phyloP scores from a whole-genome alignment of 2,797 vertebrate species.

The Nothura maculosa region DNA sequence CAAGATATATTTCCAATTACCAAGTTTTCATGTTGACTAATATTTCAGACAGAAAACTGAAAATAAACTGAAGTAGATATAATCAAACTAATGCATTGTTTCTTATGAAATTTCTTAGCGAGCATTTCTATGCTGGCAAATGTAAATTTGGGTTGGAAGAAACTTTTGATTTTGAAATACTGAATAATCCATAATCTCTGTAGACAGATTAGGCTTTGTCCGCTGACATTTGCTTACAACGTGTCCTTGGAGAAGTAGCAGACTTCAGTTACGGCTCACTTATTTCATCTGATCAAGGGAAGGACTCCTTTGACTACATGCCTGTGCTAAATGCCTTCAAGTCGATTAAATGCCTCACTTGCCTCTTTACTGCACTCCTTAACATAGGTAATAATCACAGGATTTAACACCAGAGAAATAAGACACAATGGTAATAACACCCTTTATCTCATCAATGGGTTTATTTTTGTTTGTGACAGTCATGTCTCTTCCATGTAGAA shows the following conservation, averaged over 20 bases:
- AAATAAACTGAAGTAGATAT: not conserved
- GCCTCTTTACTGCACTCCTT: not conserved
- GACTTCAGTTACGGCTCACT: not conserved
- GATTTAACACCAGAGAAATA: not conserved
- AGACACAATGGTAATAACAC: rapidly evolving
- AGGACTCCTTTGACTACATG: not conserved
- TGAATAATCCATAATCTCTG: not conserved
- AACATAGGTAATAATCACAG: not conserved
- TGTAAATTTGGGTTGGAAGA: not conserved
- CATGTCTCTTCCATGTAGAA: not conserved
- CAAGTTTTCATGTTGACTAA: not conserved
- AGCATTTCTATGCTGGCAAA: not conserved
- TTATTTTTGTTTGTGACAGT: not conserved
- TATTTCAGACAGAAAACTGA: not conserved
- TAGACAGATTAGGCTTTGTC: not conserved
- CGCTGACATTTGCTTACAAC: not conserved
- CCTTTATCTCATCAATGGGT: not conserved
- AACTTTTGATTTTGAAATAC: not conserved
- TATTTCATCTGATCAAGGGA: not conserved
- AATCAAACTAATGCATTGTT: not conserved
- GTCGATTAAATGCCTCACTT: not conserved
- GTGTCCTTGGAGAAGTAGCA: not conserved
- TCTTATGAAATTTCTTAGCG: not conserved
- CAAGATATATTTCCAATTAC: not conserved
- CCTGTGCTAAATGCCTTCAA: not conserved